Percentiles rank a stretch among this genome's conserved stretches.
These are phyloP conservation scores for Diabrotica undecimpunctata DNA, from an alignment of 1,140 invertebrate species.

Conservation along the genomic window DNA sequence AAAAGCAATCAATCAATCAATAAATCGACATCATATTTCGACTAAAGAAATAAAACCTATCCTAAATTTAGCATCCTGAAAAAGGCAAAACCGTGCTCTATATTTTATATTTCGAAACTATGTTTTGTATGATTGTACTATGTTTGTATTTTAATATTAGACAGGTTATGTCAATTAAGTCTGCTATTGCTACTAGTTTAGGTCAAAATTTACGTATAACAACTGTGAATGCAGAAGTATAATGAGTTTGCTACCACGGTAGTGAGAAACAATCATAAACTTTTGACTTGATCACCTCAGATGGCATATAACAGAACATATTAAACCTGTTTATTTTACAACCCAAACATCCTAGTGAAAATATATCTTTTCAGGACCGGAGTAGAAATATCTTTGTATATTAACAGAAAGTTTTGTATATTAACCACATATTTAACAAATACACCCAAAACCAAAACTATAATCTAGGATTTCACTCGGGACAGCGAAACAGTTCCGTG, in stretches of 20 bases:
- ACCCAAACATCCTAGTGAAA: background rate
- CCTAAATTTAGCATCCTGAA: too few species aligned
- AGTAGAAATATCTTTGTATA: background rate
- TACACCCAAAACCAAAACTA: too few species aligned
- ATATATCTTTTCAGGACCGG: background rate
- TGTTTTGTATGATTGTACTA: background rate
- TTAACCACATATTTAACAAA: too few species aligned
- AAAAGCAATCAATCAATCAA: too few species aligned
- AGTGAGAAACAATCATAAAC: background rate
- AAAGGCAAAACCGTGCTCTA: too few species aligned
- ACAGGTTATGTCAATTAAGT: background rate
- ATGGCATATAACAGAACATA: background rate
- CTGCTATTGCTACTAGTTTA: background rate
- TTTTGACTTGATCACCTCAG: background rate
- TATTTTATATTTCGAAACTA: too few species aligned
- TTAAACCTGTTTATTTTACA: constrained; percentile 1
- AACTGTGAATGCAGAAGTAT: background rate
- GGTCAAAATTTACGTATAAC: background rate
- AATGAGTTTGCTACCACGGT: background rate
- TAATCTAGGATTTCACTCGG: too few species aligned
- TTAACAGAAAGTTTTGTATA: too few species aligned
- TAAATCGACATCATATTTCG: too few species aligned
- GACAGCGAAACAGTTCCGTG: too few species aligned
- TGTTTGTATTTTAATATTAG: background rate
- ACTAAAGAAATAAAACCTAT: too few species aligned